phyloP scores from a whole-genome alignment of 1,140 invertebrate genomes.

The Holotrichia oblita region DNA sequence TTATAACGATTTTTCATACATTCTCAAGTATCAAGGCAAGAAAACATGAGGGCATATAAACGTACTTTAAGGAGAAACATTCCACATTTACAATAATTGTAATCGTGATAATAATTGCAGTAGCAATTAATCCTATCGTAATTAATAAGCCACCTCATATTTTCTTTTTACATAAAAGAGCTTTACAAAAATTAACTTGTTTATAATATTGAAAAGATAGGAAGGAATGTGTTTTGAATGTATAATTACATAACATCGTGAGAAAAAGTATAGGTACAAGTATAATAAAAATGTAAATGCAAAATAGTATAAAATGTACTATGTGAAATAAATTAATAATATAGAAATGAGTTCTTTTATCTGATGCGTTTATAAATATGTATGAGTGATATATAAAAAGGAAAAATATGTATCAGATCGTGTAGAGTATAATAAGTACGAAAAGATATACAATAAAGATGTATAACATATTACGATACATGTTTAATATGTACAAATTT shows the following conservation, averaged over 20 bases:
- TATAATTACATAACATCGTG: neutral
- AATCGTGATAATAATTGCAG: neutral
- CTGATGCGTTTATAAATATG: slow-evolving; percentile 9
- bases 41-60: slow-evolving; percentile 15
- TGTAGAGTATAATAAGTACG: slow-evolving; percentile 15
- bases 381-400: slow-evolving; percentile 18
- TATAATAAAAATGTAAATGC: slow-evolving; percentile 11
- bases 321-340: slow-evolving; percentile 28
- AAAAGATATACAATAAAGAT: slow-evolving; percentile 4
- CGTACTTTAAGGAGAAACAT: neutral
- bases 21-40: neutral
- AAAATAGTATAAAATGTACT: neutral
- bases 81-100: neutral
- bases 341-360: neutral
- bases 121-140: neutral
- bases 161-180: neutral
- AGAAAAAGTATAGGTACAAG: neutral
- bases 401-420: slow-evolving; percentile 5
- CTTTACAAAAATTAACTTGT: slow-evolving; percentile 22
- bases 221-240: slow-evolving; percentile 33
- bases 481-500: slow-evolving; percentile 18
- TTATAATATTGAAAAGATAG: slow-evolving; percentile 20
- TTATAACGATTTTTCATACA: slow-evolving; percentile 9
- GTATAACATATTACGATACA: slow-evolving; percentile 6
- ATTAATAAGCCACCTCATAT: neutral